phyloP scores from a whole-genome alignment of 2,888 invertebrate genomes.

The Colletes collaris region DNA sequence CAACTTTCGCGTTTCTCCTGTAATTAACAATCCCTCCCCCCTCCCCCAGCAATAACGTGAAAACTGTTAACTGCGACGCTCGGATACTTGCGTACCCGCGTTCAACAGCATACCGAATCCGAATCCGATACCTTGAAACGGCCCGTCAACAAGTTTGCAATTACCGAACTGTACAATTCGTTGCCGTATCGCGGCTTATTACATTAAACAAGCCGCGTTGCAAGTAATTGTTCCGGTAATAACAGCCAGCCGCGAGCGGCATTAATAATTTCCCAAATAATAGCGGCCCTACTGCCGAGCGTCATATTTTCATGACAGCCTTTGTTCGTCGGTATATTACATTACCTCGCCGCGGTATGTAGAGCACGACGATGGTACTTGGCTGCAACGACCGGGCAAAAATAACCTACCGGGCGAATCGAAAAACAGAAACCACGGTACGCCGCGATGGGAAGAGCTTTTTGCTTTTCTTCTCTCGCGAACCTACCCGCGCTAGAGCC shows the following conservation, averaged over 20 bases:
- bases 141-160: constrained; percentile 9
- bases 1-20: background rate
- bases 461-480: background rate
- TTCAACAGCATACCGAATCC: constrained; percentile 10
- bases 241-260: constrained; percentile 31
- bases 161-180: constrained; percentile 12
- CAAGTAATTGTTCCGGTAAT: constrained; percentile 51
- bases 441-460: background rate
- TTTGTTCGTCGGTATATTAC: constrained; percentile 25
- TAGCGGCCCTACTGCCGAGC: constrained; percentile 5
- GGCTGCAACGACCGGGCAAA: background rate
- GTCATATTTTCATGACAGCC: constrained; percentile 53
- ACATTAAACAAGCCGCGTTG: constrained; percentile 49
- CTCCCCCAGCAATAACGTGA: background rate
- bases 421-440: background rate
- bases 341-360: background rate
- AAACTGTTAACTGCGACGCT: background rate
- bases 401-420: background rate
- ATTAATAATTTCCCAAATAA: constrained; percentile 48
- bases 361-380: constrained; percentile 2
- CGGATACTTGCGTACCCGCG: background rate
- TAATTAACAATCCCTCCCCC: constrained; percentile 42
- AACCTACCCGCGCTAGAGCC: background rate
- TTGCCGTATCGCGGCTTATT: constrained; percentile 44
- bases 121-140: constrained; percentile 27